Percentiles rank a stretch among this genome's conserved stretches.
Evolutionary conservation across 2,888 invertebrate genomes (phyloP).

Genomic region (Agrilus cyanescens): DNA sequence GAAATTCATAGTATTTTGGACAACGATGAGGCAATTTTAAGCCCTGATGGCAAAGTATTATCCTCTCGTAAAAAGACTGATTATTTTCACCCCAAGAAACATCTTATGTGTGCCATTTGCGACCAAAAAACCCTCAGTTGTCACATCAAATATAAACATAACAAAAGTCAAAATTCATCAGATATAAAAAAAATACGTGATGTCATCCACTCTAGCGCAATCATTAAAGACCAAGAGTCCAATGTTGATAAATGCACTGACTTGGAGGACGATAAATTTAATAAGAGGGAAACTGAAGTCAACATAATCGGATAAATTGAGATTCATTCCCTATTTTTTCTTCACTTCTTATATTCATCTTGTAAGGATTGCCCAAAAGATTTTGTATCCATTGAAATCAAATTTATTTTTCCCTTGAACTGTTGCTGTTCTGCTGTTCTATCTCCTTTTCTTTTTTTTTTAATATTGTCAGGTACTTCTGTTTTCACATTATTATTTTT

Average conservation of each 20-base stretch:
- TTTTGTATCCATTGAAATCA: no score
- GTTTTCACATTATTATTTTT: no score
- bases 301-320: neutral
- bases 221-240: conserved; percentile 48
- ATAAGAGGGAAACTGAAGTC: conserved; percentile 30
- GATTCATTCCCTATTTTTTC: no score
- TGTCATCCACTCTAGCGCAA: conserved; percentile 53
- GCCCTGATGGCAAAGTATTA: conserved; percentile 50
- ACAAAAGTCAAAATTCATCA: conserved; percentile 58
- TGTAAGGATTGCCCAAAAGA: no score
- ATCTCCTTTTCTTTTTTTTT: no score
- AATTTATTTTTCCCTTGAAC: no score
- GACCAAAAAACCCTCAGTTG: conserved; percentile 57
- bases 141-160: conserved; percentile 67
- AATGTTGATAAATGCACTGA: conserved; percentile 24
- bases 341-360: no score
- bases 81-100: conserved; percentile 15
- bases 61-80: conserved; percentile 11
- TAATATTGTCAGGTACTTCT: no score
- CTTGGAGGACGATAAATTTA: conserved; percentile 15
- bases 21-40: conserved; percentile 48
- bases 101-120: conserved; percentile 32
- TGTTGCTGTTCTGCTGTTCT: no score
- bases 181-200: conserved; percentile 57
- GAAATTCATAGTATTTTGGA: conserved; percentile 45